Evolutionary conservation across 2,113 vertebrate species (phyloP), one percentile per base, ranked within the genome.

Genomic region (Boleophthalmus pectinirostris): DNA sequence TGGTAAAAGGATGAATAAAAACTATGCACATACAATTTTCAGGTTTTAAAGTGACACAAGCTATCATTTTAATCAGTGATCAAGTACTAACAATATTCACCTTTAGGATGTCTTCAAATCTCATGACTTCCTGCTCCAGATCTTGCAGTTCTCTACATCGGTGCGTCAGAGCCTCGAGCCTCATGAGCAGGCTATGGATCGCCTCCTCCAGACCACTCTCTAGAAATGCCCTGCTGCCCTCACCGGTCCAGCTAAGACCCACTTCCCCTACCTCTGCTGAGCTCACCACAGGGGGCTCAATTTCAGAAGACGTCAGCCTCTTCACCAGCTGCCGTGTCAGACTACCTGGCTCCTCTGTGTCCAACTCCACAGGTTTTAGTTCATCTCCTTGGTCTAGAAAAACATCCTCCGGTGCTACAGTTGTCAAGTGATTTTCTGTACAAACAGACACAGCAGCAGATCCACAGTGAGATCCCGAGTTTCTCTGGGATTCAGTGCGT

Each of bases 341-440:
- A 87, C 95, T 98, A 18, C 97, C 97, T 0, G 81, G 80, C 77
- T 97, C 97, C 33, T 93, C 95, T 2, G 94, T 91, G 86, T 99
- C 98, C 90, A 99, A 91, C 71, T 99, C 97, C 85, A 99, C 95
- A 0, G 98, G 98, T 83, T 98, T 99, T 38, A 99, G 93, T 73
- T 98, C 97, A 0, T 92, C 92, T 0, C 74, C 82, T 0, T 92
- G 74, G 74, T 95, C 93, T 35, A 95, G 82, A 74, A 96, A 96
- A 38, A 94, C 90, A 5, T 16, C 88, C 70, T 94, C 87, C 0
- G 92, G 87, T 13, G 86, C 85, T 7, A 93, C 80, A 0, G 86
- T 65, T 0, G 90, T 80, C 33, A 81, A 1, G 23, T 87, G 94
- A 54, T 83, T 87, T 70, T 92, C 90, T 0, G 90, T 92, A 16